phyloP scores from a whole-genome alignment of 1,140 invertebrate genomes.

The Elymnias hypermnestra region DNA sequence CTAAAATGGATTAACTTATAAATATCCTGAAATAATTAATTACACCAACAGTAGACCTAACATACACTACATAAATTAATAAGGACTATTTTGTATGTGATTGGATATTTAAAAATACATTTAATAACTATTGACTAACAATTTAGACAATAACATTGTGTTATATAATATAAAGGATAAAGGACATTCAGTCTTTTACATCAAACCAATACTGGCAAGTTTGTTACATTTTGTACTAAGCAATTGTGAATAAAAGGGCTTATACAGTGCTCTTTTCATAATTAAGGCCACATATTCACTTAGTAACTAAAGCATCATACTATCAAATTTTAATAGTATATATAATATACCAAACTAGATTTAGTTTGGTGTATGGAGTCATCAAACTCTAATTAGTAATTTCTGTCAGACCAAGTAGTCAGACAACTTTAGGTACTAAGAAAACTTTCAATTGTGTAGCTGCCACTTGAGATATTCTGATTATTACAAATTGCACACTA shows the following conservation, averaged over 20 bases:
- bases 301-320: neutral
- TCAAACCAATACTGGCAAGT: conserved; percentile 75
- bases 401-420: too few species aligned
- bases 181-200: conserved; percentile 74
- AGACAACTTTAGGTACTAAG: neutral
- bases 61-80: conserved; percentile 21
- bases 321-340: too few species aligned
- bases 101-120: conserved; percentile 3
- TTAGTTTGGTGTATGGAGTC: too few species aligned
- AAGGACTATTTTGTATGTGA: conserved; percentile 15
- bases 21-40: conserved; percentile 3
- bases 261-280: conserved; percentile 58
- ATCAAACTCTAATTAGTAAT: too few species aligned
- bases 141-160: conserved; percentile 55
- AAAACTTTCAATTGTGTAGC: neutral
- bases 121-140: conserved; percentile 26
- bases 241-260: conserved; percentile 53
- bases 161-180: conserved; percentile 37
- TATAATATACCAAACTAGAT: too few species aligned
- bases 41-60: conserved; percentile 22
- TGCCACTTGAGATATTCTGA: neutral
- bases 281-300: conserved; percentile 20
- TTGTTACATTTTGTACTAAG: conserved; percentile 73
- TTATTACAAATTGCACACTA: neutral
- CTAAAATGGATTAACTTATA: neutral